Evolutionary conservation across 2,113 vertebrate species (phyloP).

Genomic region (Mixornis gularis): DNA sequence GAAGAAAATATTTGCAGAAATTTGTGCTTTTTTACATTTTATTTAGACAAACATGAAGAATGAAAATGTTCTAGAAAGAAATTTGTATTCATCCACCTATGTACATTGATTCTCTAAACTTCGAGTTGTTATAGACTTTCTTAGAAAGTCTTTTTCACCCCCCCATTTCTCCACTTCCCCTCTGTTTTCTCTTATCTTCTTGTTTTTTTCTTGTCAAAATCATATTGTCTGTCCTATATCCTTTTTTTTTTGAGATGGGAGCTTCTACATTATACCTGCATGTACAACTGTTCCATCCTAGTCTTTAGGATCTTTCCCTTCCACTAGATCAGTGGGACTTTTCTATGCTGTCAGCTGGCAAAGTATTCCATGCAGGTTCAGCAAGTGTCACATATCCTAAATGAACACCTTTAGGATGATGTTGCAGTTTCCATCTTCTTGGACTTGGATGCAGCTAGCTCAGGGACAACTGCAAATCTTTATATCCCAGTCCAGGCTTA

Average conservation of each 20-base stretch:
- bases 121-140: background rate
- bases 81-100: background rate
- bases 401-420: background rate
- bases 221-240: background rate
- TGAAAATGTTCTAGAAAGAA: background rate
- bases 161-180: background rate
- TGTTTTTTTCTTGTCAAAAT: background rate
- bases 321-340: background rate
- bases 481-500: background rate
- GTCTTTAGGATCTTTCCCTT: background rate
- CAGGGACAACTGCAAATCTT: background rate
- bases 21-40: background rate
- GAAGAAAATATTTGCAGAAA: background rate
- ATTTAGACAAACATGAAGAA: background rate
- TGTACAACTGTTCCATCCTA: background rate
- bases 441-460: background rate
- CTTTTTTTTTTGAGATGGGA: background rate
- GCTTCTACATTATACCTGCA: background rate
- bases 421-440: background rate
- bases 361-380: background rate
- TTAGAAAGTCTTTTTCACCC: background rate
- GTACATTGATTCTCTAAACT: background rate
- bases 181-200: background rate
- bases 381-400: background rate
- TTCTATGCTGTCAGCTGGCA: background rate